phyloP scores from a whole-genome alignment of 2,888 invertebrate genomes.

The Synergus laeviventris region DNA sequence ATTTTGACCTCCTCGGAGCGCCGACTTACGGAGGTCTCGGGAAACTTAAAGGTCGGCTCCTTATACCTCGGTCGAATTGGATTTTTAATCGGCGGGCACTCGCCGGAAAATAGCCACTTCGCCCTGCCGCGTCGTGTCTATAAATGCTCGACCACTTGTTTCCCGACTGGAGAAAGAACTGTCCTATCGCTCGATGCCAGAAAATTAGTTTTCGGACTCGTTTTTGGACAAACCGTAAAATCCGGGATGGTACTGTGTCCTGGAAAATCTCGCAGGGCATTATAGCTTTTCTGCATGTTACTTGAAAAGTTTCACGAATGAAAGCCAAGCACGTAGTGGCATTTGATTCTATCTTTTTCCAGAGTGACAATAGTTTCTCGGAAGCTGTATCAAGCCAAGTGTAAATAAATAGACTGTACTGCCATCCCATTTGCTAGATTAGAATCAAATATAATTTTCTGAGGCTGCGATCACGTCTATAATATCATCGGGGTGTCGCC shows the following conservation, averaged over 20 bases:
- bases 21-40: slow-evolving; percentile 42
- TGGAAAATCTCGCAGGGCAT: neutral
- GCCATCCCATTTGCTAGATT: slow-evolving; percentile 72
- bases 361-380: slow-evolving; percentile 59
- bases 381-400: slow-evolving; percentile 62
- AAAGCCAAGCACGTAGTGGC: neutral
- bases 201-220: neutral
- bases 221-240: slow-evolving; percentile 16
- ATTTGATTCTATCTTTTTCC: slow-evolving; percentile 26
- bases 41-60: slow-evolving; percentile 21
- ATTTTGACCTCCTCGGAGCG: slow-evolving; percentile 39
- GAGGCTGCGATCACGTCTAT: slow-evolving; percentile 57
- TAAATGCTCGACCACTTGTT: slow-evolving; percentile 72
- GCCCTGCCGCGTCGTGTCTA: slow-evolving; percentile 69
- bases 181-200: slow-evolving; percentile 24
- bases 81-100: slow-evolving; percentile 76
- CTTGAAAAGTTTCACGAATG: slow-evolving; percentile 5
- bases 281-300: neutral
- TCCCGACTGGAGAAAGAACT: slow-evolving; percentile 41
- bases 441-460: slow-evolving; percentile 73
- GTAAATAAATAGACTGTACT: slow-evolving; percentile 71
- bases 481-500: slow-evolving; percentile 54
- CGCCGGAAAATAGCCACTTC: slow-evolving; percentile 76
- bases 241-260: neutral
- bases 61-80: slow-evolving; percentile 63